Evolutionary conservation across 1,140 invertebrate genomes (phyloP).

Genomic region (Drosophila virilis): DNA sequence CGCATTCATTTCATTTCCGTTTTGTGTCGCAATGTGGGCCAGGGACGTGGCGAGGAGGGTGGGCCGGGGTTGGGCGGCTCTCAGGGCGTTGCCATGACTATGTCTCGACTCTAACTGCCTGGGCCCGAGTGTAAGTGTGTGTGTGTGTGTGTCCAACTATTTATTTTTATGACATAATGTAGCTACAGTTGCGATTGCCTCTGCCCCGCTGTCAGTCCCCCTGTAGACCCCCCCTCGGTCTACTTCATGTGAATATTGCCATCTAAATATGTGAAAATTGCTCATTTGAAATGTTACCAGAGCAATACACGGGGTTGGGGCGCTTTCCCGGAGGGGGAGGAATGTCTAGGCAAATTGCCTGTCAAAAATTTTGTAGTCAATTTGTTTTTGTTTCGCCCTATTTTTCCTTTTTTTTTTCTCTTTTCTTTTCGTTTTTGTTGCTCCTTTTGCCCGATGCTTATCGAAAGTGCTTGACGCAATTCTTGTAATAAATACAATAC

Average conservation of each 20-base stretch:
- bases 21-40: constrained; percentile 23
- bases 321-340: neutral
- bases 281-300: constrained; percentile 72
- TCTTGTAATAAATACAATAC: constrained; percentile 48
- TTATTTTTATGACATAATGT: constrained; percentile 81
- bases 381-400: constrained; percentile 57
- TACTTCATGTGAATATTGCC: constrained; percentile 60
- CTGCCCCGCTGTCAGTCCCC: neutral
- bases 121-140: constrained; percentile 10
- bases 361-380: constrained; percentile 76
- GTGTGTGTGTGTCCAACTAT: constrained; percentile 64
- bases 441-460: constrained; percentile 53
- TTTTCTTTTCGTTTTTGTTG: constrained; percentile 26
- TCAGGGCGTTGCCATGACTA: constrained; percentile 50
- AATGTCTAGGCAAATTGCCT: constrained; percentile 75
- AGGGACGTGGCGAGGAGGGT: neutral
- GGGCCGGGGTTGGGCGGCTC: neutral
- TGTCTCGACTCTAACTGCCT: constrained; percentile 60
- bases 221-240: neutral
- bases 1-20: constrained; percentile 43
- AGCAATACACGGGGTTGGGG: constrained; percentile 12
- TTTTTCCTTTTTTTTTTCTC: constrained; percentile 20
- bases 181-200: constrained; percentile 52
- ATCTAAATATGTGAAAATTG: constrained; percentile 82
- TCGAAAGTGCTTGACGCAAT: constrained; percentile 67